Evolutionary conservation across 1,140 invertebrate genomes (phyloP).

Genomic region (Bombyx mandarina): DNA sequence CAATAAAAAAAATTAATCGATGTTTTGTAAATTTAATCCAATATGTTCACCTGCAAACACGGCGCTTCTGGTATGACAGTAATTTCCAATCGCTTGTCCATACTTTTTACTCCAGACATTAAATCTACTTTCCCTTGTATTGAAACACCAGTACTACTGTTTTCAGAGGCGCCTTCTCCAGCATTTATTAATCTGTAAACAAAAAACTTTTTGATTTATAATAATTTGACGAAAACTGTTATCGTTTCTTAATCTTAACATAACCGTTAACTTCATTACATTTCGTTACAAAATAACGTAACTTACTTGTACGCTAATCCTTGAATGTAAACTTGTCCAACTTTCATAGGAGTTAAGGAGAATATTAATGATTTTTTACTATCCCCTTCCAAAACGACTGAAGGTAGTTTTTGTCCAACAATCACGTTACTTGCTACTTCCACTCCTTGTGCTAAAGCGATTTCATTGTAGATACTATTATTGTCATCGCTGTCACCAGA

Average conservation of each 20-base stretch:
- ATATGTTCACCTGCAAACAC: slow-evolving; percentile 75
- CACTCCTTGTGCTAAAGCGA: slow-evolving; percentile 41
- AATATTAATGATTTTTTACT: slow-evolving; percentile 47
- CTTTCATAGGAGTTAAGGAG: slow-evolving; percentile 50
- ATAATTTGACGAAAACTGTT: neutral
- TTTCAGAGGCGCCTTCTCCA: slow-evolving; percentile 52
- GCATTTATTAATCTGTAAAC: slow-evolving; percentile 40
- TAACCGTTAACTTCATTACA: neutral
- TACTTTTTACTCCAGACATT: slow-evolving; percentile 57
- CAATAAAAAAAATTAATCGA: too few species aligned
- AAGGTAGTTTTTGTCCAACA: slow-evolving; percentile 50
- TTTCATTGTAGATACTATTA: slow-evolving; percentile 40
- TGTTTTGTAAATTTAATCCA: neutral
- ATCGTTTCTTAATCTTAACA: too few species aligned
- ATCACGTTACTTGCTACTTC: slow-evolving; percentile 51
- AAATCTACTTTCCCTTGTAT: slow-evolving; percentile 78
- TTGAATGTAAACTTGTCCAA: slow-evolving; percentile 46
- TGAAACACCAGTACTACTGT: slow-evolving; percentile 43
- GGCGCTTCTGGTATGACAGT: slow-evolving; percentile 79
- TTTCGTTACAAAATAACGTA: slow-evolving; percentile 2
- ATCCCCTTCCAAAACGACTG: slow-evolving; percentile 51
- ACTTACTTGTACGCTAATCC: slow-evolving; percentile 64
- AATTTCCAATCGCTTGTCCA: slow-evolving; percentile 76
- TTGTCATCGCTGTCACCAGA: slow-evolving; percentile 30
- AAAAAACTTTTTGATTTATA: slow-evolving; percentile 1